Evolutionary conservation across 2,888 invertebrate species (phyloP).

Genomic region (Onchidella celtica): DNA sequence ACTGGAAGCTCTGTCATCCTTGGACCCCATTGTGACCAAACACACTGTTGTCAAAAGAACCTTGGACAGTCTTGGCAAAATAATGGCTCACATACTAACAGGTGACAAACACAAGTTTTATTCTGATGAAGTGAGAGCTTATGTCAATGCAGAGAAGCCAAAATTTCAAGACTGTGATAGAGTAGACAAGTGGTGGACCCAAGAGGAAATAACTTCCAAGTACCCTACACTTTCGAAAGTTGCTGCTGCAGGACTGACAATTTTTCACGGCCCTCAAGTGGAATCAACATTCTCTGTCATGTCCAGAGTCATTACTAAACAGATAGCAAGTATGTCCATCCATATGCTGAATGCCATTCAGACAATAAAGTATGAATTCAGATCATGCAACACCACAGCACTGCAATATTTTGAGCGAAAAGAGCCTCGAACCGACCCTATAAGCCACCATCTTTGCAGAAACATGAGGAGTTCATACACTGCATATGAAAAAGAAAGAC

Average conservation of each 20-base stretch:
- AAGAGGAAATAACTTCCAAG: not conserved
- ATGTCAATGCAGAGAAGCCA: slow-evolving; percentile 17
- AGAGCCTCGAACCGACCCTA: too few species aligned
- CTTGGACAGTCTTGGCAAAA: not conserved
- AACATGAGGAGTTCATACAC: too few species aligned
- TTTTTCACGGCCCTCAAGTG: slow-evolving; percentile 2
- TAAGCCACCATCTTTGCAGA: too few species aligned
- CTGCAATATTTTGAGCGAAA: too few species aligned
- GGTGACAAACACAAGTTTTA: not conserved
- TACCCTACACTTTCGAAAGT: slow-evolving; percentile 15
- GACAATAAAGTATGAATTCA: slow-evolving; percentile 24
- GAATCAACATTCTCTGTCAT: slow-evolving; percentile 32
- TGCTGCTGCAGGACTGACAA: not conserved
- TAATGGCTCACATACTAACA: not conserved
- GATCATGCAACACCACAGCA: too few species aligned
- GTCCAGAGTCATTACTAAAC: slow-evolving; percentile 14
- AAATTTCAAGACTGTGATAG: not conserved
- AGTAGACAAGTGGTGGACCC: slow-evolving; percentile 10
- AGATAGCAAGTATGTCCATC: not conserved
- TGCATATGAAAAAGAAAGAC: too few species aligned
- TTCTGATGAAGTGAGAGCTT: slow-evolving; percentile 23
- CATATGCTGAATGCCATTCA: slow-evolving; percentile 12
- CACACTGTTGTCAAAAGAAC: not conserved
- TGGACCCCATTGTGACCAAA: slow-evolving; percentile 12
- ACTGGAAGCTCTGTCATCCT: not conserved